A percentile compares a stretch with the other conserved stretches of the same genome.
phyloP scores from a whole-genome alignment of 2,888 invertebrate species.

The Tetragonisca angustula region DNA sequence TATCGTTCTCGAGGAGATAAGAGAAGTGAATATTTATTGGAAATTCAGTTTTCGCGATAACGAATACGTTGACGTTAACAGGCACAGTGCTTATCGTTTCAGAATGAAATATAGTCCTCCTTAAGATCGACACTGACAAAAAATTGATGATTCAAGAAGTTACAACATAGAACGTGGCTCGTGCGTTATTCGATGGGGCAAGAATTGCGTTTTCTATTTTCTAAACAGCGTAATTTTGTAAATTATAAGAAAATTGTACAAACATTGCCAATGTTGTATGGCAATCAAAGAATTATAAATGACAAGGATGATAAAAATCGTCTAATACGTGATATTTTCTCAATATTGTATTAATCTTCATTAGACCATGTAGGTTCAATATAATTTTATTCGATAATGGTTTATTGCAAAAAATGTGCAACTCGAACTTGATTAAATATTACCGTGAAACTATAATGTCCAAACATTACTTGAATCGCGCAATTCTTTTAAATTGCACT shows the following conservation, averaged over 20 bases:
- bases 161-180: background rate
- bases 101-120: background rate
- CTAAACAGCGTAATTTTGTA: background rate
- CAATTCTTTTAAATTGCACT: background rate
- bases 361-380: background rate
- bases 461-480: background rate
- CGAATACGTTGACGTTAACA: background rate
- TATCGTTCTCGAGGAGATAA: background rate
- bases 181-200: background rate
- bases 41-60: constrained; percentile 4
- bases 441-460: background rate
- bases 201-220: background rate
- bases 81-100: background rate
- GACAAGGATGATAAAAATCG: background rate
- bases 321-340: background rate
- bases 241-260: background rate
- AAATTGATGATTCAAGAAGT: constrained; percentile 3
- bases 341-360: constrained; percentile 5
- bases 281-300: background rate
- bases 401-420: background rate
- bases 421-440: background rate
- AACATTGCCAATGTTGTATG: background rate
- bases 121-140: constrained; percentile 7
- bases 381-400: background rate
- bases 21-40: background rate